Conservation (phyloP, 1,140 invertebrate species). For the Archivesica marissinica region DNA sequence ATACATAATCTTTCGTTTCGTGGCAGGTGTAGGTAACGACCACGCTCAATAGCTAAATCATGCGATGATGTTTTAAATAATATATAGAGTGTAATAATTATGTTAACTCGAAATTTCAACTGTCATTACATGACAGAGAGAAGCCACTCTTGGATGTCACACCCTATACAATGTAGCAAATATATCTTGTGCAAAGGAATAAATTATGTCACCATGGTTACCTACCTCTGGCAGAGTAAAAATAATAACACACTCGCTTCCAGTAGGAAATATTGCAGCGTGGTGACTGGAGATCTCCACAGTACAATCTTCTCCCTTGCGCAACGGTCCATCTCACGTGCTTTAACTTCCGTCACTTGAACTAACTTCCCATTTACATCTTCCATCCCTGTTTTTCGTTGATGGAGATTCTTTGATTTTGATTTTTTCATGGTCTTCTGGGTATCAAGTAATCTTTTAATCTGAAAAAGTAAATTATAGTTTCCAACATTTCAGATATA, state of each 20-base stretch:
- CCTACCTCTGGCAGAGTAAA: slow-evolving; percentile 85
- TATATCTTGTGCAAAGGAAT: slow-evolving; percentile 5
- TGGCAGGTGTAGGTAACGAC: no score
- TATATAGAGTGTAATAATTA: no score
- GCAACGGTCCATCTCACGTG: slow-evolving; percentile 70
- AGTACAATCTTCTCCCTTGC: slow-evolving; percentile 89
- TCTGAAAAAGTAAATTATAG: slow-evolving; percentile 14
- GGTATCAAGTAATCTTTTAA: slow-evolving; percentile 42
- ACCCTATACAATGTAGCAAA: not conserved
- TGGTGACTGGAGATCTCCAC: slow-evolving; percentile 93
- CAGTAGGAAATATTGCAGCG: slow-evolving; percentile 92
- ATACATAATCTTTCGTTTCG: no score
- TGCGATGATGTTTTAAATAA: no score
- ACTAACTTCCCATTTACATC: slow-evolving; percentile 16
- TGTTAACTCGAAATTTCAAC: no score
- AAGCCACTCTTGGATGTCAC: not conserved
- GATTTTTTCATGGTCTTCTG: slow-evolving; percentile 52
- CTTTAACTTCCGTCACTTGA: not conserved
- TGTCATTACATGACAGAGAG: not conserved
- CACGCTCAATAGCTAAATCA: no score
- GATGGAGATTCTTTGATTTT: not conserved
- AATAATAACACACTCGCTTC: slow-evolving; percentile 89
- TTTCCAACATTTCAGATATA: no score
- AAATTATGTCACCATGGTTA: slow-evolving; percentile 30
- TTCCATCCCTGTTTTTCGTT: not conserved